Evolutionary conservation across 2,888 invertebrate species (phyloP).

Genomic region (Caenorhabditis imperialis): DNA sequence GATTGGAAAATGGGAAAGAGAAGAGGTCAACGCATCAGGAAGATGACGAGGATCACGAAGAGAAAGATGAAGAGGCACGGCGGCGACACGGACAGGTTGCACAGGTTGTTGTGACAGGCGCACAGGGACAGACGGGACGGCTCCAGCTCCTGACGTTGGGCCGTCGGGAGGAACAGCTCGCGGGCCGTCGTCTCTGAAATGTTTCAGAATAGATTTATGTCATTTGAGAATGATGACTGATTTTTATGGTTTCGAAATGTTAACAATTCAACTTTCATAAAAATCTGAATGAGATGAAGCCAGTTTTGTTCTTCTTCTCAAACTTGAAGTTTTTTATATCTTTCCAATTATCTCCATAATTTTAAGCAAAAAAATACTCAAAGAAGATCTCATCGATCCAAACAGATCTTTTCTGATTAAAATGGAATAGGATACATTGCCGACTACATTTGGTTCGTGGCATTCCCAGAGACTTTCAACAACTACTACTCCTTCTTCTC

Average conservation of each 20-base stretch:
- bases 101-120: constrained; percentile 64
- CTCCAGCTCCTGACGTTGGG: constrained; percentile 63
- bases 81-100: constrained; percentile 65
- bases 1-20: background rate
- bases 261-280: background rate
- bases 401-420: too few relatives aligned
- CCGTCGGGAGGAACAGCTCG: constrained; percentile 62
- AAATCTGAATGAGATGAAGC: too few relatives aligned
- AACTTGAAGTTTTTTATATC: too few relatives aligned
- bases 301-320: too few relatives aligned
- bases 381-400: too few relatives aligned
- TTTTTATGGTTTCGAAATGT: background rate
- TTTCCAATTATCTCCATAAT: too few relatives aligned
- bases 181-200: constrained; percentile 63
- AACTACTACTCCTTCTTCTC: constrained; percentile 40
- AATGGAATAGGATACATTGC: too few relatives aligned
- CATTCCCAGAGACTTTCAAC: constrained; percentile 31
- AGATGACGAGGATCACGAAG: constrained; percentile 35
- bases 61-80: constrained; percentile 36
- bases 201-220: too few relatives aligned
- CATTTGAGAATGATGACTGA: background rate
- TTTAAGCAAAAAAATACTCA: too few relatives aligned
- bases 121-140: constrained; percentile 63
- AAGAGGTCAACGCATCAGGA: constrained; percentile 36
- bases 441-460: constrained; percentile 21